Conservation (phyloP, 2,797 vertebrate genomes). For the Pantherophis alleghaniensis region DNA sequence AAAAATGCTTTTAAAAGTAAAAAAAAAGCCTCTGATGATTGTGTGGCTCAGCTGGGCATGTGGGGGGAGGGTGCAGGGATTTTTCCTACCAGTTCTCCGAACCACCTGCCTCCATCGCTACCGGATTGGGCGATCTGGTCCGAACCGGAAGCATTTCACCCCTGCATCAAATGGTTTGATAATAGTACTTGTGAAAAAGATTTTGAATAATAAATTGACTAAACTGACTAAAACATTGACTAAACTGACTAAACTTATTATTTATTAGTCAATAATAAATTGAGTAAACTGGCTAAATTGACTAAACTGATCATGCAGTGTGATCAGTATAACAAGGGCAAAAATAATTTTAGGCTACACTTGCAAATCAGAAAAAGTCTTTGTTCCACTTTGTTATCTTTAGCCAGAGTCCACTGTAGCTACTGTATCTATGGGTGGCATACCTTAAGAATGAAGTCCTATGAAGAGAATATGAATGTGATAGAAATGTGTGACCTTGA, state of each 20-base stretch:
- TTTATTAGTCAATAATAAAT: not conserved
- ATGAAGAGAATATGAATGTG: not conserved
- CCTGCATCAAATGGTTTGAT: not conserved
- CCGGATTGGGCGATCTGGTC: no score
- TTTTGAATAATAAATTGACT: not conserved
- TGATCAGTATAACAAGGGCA: not conserved
- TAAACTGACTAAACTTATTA: not conserved
- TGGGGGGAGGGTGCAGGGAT: no score
- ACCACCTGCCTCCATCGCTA: no score
- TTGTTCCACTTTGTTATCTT: not conserved
- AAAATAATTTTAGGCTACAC: not conserved
- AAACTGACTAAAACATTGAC: not conserved
- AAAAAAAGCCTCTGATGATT: no score
- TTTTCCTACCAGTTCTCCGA: no score
- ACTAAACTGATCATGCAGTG: not conserved
- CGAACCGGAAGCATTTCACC: no score
- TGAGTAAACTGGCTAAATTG: not conserved
- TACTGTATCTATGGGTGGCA: not conserved
- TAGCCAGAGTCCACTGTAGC: not conserved
- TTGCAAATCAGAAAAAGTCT: not conserved
- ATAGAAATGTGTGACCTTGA: not conserved
- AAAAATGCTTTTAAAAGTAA: no score
- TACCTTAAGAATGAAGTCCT: not conserved
- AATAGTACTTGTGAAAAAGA: not conserved
- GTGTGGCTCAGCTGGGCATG: no score